These are phyloP conservation scores for Lacanobia wlatinum DNA, from an alignment of 2,888 invertebrate genomes.

Conservation along the genomic window DNA sequence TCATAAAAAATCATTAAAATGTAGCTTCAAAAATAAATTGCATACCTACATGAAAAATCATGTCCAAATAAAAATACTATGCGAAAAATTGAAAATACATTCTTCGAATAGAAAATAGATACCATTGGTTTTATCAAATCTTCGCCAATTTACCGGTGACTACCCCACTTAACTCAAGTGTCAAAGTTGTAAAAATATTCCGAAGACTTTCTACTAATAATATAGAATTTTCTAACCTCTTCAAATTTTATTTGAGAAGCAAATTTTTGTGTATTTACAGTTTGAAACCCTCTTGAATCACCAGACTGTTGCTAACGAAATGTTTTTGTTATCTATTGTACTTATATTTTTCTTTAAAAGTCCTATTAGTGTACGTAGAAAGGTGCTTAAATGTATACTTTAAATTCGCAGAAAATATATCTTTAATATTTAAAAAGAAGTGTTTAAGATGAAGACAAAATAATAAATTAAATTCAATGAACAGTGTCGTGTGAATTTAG, in stretches of 20 bases:
- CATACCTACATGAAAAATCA: not conserved
- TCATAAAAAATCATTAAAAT: not conserved
- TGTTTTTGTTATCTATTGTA: slow-evolving; percentile 68
- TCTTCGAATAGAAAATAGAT: slow-evolving; percentile 40
- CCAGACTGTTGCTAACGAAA: slow-evolving; percentile 76
- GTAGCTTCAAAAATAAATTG: not conserved
- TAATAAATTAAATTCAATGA: slow-evolving; percentile 8
- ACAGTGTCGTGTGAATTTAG: slow-evolving; percentile 20
- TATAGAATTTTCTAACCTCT: slow-evolving; percentile 56
- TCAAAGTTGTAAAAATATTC: slow-evolving; percentile 50
- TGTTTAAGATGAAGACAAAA: slow-evolving; percentile 6
- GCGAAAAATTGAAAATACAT: slow-evolving; percentile 15
- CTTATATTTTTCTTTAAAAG: slow-evolving; percentile 50
- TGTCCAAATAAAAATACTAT: not conserved
- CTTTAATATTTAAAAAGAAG: not conserved
- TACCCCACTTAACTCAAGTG: slow-evolving; percentile 61
- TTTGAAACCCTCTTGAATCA: slow-evolving; percentile 67
- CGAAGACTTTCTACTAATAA: slow-evolving; percentile 51
- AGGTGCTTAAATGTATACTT: slow-evolving; percentile 5
- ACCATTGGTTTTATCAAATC: slow-evolving; percentile 56
- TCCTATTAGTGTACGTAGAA: slow-evolving; percentile 4
- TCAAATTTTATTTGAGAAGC: slow-evolving; percentile 67
- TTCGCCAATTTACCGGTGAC: slow-evolving; percentile 62
- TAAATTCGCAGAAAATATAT: not conserved
- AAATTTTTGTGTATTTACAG: slow-evolving; percentile 69